Evolutionary conservation across 2,797 vertebrate species (phyloP).

Genomic region (Heteromormyrus szaboi): DNA sequence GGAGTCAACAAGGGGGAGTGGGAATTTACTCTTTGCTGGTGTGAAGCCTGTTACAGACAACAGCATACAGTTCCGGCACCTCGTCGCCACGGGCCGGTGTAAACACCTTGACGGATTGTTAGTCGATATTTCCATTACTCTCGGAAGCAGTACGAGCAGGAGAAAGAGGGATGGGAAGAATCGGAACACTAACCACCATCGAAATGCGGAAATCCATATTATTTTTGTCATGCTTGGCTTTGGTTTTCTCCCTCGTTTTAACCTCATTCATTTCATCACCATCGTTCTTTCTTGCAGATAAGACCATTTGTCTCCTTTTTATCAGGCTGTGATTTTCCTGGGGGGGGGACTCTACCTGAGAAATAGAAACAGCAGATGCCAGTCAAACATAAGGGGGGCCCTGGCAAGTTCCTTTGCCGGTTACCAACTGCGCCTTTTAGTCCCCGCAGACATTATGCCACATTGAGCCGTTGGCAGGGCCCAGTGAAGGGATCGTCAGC

Average conservation of each 20-base stretch:
- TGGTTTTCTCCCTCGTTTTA: background rate
- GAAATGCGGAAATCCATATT: constrained; percentile 25
- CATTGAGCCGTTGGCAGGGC: background rate
- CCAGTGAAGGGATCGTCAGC: background rate
- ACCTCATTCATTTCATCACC: background rate
- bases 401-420: background rate
- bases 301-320: background rate
- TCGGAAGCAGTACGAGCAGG: constrained; percentile 22
- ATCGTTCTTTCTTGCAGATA: background rate
- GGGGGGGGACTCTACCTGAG: background rate
- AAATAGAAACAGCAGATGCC: background rate
- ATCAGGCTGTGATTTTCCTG: background rate
- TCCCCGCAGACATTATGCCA: background rate
- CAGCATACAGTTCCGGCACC: background rate
- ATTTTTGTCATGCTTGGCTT: background rate
- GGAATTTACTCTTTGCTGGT: background rate
- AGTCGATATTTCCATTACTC: constrained; percentile 35
- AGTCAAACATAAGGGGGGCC: background rate
- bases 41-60: background rate
- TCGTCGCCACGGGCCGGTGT: background rate
- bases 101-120: constrained; percentile 13
- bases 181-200: background rate
- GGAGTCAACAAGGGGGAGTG: background rate
- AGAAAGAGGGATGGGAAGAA: constrained; percentile 19
- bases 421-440: background rate